A percentile compares a stretch with the other conserved stretches of the same genome.
phyloP scores from a whole-genome alignment of 2,113 vertebrate genomes.

The Gobio gobio region DNA sequence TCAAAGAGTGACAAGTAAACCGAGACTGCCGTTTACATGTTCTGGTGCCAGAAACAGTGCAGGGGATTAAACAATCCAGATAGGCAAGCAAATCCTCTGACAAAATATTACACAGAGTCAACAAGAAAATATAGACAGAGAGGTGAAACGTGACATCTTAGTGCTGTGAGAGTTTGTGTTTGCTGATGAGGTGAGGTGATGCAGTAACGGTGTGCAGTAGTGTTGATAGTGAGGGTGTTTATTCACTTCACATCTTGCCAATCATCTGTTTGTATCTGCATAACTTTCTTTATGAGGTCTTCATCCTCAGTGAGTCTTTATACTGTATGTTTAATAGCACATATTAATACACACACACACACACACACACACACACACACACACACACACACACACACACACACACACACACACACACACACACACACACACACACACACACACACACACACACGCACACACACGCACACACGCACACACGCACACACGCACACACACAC shows the following conservation, averaged over 20 bases:
- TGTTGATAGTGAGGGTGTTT: constrained; percentile 18
- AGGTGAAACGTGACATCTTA: constrained; percentile 38
- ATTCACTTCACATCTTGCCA: constrained; percentile 23
- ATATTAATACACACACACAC: no score
- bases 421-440: no score
- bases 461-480: no score
- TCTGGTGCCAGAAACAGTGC: constrained; percentile 65
- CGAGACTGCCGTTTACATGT: constrained; percentile 63
- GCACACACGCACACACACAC: no score
- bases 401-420: no score
- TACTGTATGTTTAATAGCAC: no score
- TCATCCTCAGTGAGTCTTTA: not conserved
- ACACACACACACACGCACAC: no score
- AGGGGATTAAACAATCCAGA: constrained; percentile 58
- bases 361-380: no score
- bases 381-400: no score
- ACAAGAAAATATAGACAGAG: constrained; percentile 32
- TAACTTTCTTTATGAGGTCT: constrained; percentile 17
- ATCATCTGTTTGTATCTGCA: constrained; percentile 39
- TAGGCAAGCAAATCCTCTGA: constrained; percentile 64
- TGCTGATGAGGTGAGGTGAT: not conserved
- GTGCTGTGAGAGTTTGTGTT: constrained; percentile 15
- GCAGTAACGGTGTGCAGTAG: constrained; percentile 20
- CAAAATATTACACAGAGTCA: constrained; percentile 54
- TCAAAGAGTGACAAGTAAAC: constrained; percentile 36